Evolutionary conservation across 2,113 vertebrate species (phyloP).

Genomic region (Tupaia tana): DNA sequence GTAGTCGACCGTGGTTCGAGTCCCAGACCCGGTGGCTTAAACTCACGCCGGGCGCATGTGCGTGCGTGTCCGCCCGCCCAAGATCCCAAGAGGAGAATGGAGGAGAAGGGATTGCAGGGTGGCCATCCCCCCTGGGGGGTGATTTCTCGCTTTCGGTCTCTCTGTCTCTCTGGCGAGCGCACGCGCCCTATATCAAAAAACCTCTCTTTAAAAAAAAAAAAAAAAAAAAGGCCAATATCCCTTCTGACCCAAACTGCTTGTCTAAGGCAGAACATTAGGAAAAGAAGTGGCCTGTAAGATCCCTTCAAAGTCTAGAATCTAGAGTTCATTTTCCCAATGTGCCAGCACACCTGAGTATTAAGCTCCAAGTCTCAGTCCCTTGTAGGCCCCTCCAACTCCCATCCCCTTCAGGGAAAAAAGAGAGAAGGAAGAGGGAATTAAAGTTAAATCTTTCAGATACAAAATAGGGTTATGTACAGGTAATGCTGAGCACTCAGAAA

Average conservation of each 20-base stretch:
- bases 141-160: too few species aligned
- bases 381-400: not conserved
- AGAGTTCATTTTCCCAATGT: not conserved
- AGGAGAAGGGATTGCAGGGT: too few species aligned
- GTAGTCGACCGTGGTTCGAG: too few species aligned
- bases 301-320: not conserved
- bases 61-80: too few species aligned
- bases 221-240: not conserved
- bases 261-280: not conserved
- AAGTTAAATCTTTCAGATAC: not conserved
- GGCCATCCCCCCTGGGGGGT: too few species aligned
- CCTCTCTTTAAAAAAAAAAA: not conserved
- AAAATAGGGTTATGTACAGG: not conserved
- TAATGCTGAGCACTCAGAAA: not conserved
- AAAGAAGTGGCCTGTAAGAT: not conserved
- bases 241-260: not conserved
- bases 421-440: not conserved
- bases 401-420: not conserved
- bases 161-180: too few species aligned
- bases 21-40: too few species aligned
- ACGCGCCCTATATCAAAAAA: not conserved
- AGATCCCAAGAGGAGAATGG: too few species aligned
- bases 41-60: too few species aligned
- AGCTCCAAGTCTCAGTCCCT: not conserved
- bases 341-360: not conserved